These are phyloP conservation scores for Hydrolagus affinis DNA, from an alignment of 2,113 vertebrate genomes.

Conservation along the genomic window DNA sequence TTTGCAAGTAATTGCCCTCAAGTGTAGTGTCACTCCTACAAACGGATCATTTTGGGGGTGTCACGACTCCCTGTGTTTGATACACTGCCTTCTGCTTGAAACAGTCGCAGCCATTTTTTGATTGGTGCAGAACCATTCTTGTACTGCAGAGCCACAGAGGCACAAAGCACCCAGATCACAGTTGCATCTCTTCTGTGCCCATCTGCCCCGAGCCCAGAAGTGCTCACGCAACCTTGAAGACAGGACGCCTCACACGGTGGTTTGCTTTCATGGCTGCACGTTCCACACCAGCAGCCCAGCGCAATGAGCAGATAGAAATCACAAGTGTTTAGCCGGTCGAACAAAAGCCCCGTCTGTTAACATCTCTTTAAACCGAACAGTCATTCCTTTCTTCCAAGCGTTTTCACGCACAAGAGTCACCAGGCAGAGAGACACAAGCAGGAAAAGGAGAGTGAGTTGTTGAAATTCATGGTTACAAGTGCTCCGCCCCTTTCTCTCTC, in stretches of 20 bases:
- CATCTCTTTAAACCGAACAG: slow-evolving; percentile 17
- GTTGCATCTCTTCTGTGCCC: background rate
- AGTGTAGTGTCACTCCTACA: too few species aligned
- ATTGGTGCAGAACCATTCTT: background rate
- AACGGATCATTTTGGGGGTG: too few species aligned
- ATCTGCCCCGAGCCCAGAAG: background rate
- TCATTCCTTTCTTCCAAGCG: slow-evolving; percentile 9
- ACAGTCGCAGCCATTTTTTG: background rate
- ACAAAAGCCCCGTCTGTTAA: slow-evolving; percentile 26
- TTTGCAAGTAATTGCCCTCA: too few species aligned
- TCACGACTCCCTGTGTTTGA: background rate
- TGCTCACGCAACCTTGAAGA: background rate
- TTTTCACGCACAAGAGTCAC: slow-evolving; percentile 13
- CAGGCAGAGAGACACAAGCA: background rate
- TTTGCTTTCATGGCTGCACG: background rate
- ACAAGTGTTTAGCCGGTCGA: background rate
- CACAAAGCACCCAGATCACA: background rate
- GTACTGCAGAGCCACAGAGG: too few species aligned
- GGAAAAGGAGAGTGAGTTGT: slow-evolving; percentile 2
- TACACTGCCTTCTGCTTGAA: background rate
- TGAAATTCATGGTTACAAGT: slow-evolving; percentile 12
- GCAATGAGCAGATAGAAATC: slow-evolving; percentile 4
- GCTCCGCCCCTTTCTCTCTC: background rate
- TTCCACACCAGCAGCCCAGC: background rate
- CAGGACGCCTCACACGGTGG: background rate